Evolutionary conservation across 2,113 vertebrate genomes (phyloP).

Genomic region (Alethe castanea): DNA sequence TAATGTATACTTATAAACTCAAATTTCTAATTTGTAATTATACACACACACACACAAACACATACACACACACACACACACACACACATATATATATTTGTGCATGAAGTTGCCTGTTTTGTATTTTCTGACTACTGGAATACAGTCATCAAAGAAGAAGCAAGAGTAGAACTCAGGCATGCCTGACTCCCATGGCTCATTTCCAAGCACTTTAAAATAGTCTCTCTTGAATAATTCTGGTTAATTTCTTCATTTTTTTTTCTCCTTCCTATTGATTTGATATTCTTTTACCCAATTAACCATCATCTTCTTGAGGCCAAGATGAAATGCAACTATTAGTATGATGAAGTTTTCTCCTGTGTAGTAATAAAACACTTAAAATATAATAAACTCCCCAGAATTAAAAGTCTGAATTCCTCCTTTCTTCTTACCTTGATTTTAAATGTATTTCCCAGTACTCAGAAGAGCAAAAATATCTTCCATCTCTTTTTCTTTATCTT

Average conservation of each 20-base stretch:
- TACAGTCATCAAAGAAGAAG: not conserved
- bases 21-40: not conserved
- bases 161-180: not conserved
- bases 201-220: not conserved
- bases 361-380: not conserved
- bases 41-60: too few relatives aligned
- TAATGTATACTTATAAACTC: not conserved
- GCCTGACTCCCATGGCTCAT: not conserved
- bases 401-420: not conserved
- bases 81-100: too few relatives aligned
- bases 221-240: not conserved
- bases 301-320: not conserved
- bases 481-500: not conserved
- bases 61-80: too few relatives aligned
- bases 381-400: not conserved
- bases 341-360: not conserved
- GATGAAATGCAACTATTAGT: not conserved
- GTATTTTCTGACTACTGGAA: not conserved
- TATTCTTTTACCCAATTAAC: not conserved
- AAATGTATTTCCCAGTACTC: not conserved
- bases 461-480: not conserved
- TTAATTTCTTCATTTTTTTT: not conserved
- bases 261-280: not conserved
- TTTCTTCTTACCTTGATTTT: not conserved
- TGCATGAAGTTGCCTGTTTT: not conserved